Base-by-base conservation (phyloP, 2,888 invertebrate species). In the Drosophila mercatorum region DNA sequence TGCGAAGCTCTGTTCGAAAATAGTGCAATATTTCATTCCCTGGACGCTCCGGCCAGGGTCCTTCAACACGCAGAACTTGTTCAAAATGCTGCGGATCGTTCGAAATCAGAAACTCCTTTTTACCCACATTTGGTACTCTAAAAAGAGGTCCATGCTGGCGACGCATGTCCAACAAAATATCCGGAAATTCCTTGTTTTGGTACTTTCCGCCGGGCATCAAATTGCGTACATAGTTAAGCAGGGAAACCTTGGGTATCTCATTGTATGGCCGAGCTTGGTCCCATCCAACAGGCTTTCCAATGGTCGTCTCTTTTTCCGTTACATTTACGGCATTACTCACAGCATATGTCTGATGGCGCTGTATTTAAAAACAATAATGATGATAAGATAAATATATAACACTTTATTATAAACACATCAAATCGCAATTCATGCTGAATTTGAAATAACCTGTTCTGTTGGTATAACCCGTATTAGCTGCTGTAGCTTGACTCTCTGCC, bases 31-130 rank as follows among this genome's bases (percentile, higher is more conserved):
- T 74, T 2, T 92, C 89, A 28, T 93, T 85, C 0, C 92, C 91
- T 0, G 92, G 84, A 55, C 94, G 90, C 2, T 80, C 63, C 0
- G 94, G 94, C 93, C 93, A 93, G 1, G 83, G 67, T 2, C 94
- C 94, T 86, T 94, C 93, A 36, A 91, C 88, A 5, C 94, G 92
- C 58, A 93, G 91, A 53, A 94, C 88, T 74, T 90, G 90, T 76
- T 93, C 93, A 40, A 94, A 93, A 79, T 94, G 94, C 5, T 93
- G 93, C 0, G 94, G 94, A 87, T 94, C 92, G 75, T 93, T 94
- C 2, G 93, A 82, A 2, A 93, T 68, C 0, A 94, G 87, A 8
- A 93, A 72, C 40, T 75, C 62, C 0, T 73, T 68, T 0, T 87
- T 89, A 56, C 89, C 80, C 0, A 94, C 43, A 3, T 91, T 92